Percentiles rank a stretch among this genome's conserved stretches.
Conservation (phyloP, 1,140 invertebrate species). For the Trichoplusia ni region DNA sequence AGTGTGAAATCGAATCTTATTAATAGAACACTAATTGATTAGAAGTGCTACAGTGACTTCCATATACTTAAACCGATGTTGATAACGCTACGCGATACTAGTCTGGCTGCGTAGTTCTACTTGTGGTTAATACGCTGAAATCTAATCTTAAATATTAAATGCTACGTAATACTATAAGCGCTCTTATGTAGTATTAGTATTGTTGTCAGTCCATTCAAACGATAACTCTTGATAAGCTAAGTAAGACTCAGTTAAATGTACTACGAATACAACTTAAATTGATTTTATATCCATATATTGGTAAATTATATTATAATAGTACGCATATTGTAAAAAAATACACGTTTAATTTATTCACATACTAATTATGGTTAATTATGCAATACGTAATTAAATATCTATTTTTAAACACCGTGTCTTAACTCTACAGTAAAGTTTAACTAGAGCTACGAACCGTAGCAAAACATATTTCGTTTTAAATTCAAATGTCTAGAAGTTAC, state of each 20-base stretch:
- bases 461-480: no score
- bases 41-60: slow-evolving; percentile 8
- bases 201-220: neutral
- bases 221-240: neutral
- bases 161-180: slow-evolving; percentile 6
- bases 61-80: neutral
- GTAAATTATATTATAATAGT: no score
- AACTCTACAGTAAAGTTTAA: no score
- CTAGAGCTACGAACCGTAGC: no score
- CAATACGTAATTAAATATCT: no score
- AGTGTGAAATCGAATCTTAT: slow-evolving; percentile 6
- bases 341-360: no score
- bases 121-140: neutral
- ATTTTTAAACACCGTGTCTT: no score
- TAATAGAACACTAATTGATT: slow-evolving; percentile 17
- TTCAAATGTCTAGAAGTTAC: no score
- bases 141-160: slow-evolving; percentile 5
- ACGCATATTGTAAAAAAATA: no score
- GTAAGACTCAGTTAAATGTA: neutral
- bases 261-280: neutral
- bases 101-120: neutral
- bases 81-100: neutral
- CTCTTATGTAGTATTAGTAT: no score
- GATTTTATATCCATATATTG: no score
- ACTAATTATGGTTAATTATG: no score